A percentile compares a stretch with the other conserved stretches of the same genome.
These are phyloP conservation scores for Myotis lucifugus DNA, from an alignment of 2,113 vertebrate species.

Conservation along the genomic window DNA sequence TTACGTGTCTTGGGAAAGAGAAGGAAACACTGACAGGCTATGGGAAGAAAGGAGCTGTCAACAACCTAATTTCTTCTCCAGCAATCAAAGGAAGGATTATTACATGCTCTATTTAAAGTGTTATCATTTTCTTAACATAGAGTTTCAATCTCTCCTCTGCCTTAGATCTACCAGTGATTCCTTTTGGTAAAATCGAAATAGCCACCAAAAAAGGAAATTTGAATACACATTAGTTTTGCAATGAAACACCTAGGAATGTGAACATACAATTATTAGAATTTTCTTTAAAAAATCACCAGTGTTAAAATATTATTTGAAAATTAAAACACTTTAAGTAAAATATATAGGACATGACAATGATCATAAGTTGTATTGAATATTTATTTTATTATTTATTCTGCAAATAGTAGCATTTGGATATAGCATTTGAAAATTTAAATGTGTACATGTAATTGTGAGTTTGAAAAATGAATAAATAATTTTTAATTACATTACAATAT, in stretches of 20 bases:
- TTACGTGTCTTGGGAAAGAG: background rate
- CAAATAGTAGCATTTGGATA: background rate
- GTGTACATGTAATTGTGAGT: background rate
- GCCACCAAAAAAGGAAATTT: conserved; percentile 7
- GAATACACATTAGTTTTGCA: background rate
- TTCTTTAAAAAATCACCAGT: background rate
- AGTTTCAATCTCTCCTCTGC: background rate
- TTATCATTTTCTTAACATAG: background rate
- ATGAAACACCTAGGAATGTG: background rate
- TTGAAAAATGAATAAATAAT: background rate
- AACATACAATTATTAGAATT: background rate
- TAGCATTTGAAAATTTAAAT: background rate
- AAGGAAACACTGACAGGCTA: background rate
- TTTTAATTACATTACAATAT: background rate
- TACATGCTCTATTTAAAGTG: background rate
- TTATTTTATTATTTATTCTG: background rate
- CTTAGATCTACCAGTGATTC: background rate
- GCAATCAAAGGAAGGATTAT: background rate
- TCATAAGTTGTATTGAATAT: background rate
- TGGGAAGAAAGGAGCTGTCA: background rate
- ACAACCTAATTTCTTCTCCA: background rate
- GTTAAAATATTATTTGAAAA: background rate
- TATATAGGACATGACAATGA: background rate
- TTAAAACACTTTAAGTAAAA: background rate
- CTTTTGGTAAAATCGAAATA: background rate